Base-by-base conservation (phyloP, 2,113 vertebrate genomes). In the Salvelinus alpinus region DNA sequence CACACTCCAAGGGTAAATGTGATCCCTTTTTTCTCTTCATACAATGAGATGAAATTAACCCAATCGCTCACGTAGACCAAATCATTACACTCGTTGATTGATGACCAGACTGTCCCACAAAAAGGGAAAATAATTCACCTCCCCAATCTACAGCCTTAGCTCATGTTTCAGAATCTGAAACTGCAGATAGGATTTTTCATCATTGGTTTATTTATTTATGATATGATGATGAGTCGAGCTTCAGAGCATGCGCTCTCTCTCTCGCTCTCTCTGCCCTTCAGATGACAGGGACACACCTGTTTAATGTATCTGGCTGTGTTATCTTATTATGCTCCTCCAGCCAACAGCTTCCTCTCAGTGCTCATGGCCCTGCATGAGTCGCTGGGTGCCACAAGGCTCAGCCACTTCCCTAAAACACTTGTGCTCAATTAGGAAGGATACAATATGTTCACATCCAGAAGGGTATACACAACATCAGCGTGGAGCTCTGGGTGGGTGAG, bases 231-330 rank as follows among this genome's bases (percentile, higher is more conserved):
- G 25, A 86, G 75, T 64, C 0, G 20, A 75, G 74, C 76, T 77
- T 64, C 59, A 29, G 70, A 75, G 68, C 7, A 5, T 8, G 1
- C 9, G 0, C 9, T 44, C 38, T 44, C 38, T 44, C 38, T 44
- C 38, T 31, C 14, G 16, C 22, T 48, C 25, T 22, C 13, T 20
- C 4, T 60, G 85, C 85, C 86, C 87, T 90, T 83, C 4, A n/a
- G 44, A 59, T 85, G 87, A 88, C 87, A 87, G 81, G 86, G 80
- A 86, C 80, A 64, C 83, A 90, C 89, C 82, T 91, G 88, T 80
- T 86, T 76, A 76, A 85, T 12, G 20, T 78, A 75, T 14, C 51
- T 47, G 65, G 74, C 71, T 38, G 78, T 71, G 72, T 25, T 70
- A 70, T 72, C 78, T 87, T 87, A 78, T 79, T 86, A 86, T 90